These are phyloP conservation scores for Caenorhabditis latens DNA, from an alignment of 1,140 invertebrate species.

Conservation along the genomic window DNA sequence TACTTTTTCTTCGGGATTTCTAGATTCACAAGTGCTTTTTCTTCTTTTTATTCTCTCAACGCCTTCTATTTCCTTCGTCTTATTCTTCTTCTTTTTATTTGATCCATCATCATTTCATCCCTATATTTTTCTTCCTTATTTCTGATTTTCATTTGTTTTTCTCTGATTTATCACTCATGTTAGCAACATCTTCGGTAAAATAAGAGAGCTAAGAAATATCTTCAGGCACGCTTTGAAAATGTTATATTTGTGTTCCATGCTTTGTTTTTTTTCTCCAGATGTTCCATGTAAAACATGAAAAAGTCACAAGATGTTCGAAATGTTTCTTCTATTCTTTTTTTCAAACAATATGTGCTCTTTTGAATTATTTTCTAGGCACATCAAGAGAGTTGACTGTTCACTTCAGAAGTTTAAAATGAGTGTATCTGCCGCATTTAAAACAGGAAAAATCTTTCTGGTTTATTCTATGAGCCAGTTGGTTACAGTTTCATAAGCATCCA, in stretches of 20 bases:
- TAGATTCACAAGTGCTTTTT: constrained; percentile 53
- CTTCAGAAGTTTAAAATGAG: no score
- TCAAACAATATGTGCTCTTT: no score
- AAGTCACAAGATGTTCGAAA: background rate
- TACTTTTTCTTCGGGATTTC: background rate
- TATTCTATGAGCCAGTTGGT: no score
- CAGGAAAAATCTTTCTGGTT: no score
- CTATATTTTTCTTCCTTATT: background rate
- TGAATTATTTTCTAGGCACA: no score
- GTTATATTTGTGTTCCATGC: no score
- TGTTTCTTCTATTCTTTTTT: background rate
- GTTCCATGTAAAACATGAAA: background rate
- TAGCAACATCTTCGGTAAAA: no score
- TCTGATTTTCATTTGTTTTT: background rate
- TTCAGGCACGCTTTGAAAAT: no score
- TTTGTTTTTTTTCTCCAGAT: background rate
- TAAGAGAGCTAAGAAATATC: no score
- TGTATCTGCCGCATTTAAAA: no score
- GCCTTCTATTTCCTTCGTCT: background rate
- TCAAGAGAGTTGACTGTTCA: no score
- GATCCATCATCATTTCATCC: background rate
- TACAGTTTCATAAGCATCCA: no score
- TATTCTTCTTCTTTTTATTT: background rate
- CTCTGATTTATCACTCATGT: background rate
- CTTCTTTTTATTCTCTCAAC: background rate